These are phyloP conservation scores for Platycercus adscitus DNA, from an alignment of 2,113 vertebrate genomes.

Conservation along the genomic window DNA sequence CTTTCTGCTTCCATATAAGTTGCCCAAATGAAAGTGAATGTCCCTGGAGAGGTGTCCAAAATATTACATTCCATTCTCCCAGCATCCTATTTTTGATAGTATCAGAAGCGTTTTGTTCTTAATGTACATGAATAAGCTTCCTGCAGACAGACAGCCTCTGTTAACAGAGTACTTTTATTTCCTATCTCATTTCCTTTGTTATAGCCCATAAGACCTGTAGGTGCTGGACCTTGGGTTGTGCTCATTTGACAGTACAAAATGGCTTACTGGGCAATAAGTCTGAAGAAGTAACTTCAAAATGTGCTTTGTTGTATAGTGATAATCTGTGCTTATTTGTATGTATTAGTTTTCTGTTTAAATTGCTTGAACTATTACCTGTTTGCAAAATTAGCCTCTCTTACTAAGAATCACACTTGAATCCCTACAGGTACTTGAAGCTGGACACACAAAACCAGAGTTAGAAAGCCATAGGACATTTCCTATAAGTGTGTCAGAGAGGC, in stretches of 20 bases:
- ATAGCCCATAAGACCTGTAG: background rate
- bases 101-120: conserved; percentile 1
- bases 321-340: background rate
- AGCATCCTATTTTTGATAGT: background rate
- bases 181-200: background rate
- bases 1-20: background rate
- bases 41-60: background rate
- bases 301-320: background rate
- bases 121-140: background rate
- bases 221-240: background rate
- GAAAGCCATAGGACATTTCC: background rate
- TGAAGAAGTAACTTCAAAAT: background rate
- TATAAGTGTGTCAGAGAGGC: background rate
- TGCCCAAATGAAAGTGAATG: background rate
- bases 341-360: background rate
- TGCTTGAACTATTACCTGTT: background rate
- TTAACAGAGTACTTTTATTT: background rate
- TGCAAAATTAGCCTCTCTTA: background rate
- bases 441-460: background rate
- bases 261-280: background rate
- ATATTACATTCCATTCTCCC: background rate
- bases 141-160: background rate
- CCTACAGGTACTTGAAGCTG: background rate
- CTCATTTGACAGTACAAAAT: background rate
- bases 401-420: background rate